A percentile compares a stretch with the other conserved stretches of the same genome.
phyloP scores from a whole-genome alignment of 35 echinoderm and acorn worm species.

The Holothuria glaberrima region DNA sequence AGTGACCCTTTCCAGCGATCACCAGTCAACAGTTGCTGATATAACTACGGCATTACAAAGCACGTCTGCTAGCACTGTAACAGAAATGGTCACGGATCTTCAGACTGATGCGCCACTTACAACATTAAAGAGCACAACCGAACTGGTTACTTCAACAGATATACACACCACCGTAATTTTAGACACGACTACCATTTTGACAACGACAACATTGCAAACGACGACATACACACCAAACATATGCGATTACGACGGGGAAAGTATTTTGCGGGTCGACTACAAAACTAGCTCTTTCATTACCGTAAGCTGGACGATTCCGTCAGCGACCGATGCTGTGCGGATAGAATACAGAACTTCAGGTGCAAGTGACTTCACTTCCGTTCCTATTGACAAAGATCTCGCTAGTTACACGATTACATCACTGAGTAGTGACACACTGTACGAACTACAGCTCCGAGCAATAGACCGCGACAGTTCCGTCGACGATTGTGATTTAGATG shows the following conservation, averaged over 20 bases:
- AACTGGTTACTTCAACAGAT: neutral
- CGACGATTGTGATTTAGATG: slow-evolving; percentile 37
- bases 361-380: neutral
- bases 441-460: slow-evolving; percentile 22
- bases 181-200: neutral
- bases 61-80: neutral
- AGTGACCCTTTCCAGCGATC: no score
- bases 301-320: slow-evolving; percentile 25
- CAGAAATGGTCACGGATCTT: slow-evolving; percentile 16
- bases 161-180: neutral
- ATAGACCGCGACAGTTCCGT: slow-evolving; percentile 17
- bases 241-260: slow-evolving; percentile 36
- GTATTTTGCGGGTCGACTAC: slow-evolving; percentile 11
- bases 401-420: slow-evolving; percentile 27
- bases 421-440: slow-evolving; percentile 26
- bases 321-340: neutral
- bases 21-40: no score
- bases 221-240: slow-evolving; percentile 15
- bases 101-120: neutral
- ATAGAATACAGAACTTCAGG: slow-evolving; percentile 26
- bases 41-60: no score
- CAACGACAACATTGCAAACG: neutral
- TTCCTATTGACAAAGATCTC: slow-evolving; percentile 41
- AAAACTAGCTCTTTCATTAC: slow-evolving; percentile 36
- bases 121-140: neutral